These are phyloP conservation scores for Vimba vimba DNA, from an alignment of 2,113 vertebrate genomes.

Conservation along the genomic window DNA sequence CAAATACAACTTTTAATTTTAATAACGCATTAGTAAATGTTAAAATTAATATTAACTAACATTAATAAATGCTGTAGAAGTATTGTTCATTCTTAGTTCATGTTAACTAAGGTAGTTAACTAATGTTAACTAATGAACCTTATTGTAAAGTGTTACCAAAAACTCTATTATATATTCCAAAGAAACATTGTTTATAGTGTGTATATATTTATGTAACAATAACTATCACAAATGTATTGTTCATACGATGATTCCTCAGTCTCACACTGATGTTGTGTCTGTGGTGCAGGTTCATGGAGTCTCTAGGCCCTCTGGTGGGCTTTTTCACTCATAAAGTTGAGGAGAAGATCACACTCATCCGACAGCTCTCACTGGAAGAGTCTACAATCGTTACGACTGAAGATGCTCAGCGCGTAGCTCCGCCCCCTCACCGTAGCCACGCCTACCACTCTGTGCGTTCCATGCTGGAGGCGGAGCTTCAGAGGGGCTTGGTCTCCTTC, in stretches of 20 bases:
- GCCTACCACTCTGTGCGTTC: conserved; percentile 69
- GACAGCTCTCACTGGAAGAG: conserved; percentile 57
- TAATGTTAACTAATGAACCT: too few relatives aligned
- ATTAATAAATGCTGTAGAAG: too few relatives aligned
- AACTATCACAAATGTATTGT: background rate
- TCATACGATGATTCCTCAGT: background rate
- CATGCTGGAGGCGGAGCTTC: conserved; percentile 72
- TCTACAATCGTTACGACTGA: background rate
- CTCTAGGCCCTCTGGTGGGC: conserved; percentile 72
- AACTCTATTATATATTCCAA: background rate
- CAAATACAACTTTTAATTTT: too few relatives aligned
- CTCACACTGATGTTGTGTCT: background rate
- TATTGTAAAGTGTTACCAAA: too few relatives aligned
- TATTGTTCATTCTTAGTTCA: too few relatives aligned
- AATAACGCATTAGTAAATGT: too few relatives aligned
- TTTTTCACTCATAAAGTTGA: conserved; percentile 74
- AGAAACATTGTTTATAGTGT: background rate
- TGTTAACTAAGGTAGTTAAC: too few relatives aligned
- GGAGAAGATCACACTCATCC: conserved; percentile 69
- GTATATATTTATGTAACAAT: background rate
- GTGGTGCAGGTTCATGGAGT: conserved; percentile 71
- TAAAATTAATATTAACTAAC: too few relatives aligned
- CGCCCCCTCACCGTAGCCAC: background rate
- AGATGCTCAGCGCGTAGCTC: background rate
- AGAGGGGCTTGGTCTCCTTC: conserved; percentile 62